These are phyloP conservation scores for Crioceris asparagi DNA, from an alignment of 2,888 invertebrate genomes.

Conservation along the genomic window DNA sequence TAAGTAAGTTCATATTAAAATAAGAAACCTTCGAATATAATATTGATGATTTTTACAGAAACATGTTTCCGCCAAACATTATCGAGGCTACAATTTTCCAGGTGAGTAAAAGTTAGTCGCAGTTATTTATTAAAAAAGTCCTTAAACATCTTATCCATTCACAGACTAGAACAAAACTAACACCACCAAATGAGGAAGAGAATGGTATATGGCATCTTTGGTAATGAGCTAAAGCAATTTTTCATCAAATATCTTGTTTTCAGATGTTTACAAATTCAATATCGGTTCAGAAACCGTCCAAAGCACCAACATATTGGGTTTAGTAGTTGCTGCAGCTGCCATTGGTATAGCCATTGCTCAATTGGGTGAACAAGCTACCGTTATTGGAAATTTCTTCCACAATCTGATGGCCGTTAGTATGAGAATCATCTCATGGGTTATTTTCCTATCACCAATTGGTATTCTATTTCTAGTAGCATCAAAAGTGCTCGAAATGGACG, in stretches of 20 bases:
- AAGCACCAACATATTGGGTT: constrained; percentile 47
- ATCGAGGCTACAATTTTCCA: too few species aligned
- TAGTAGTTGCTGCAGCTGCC: constrained; percentile 48
- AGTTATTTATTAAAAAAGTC: too few species aligned
- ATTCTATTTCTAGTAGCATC: constrained; percentile 53
- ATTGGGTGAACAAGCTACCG: constrained; percentile 51
- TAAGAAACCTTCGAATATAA: too few species aligned
- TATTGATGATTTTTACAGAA: too few species aligned
- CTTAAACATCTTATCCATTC: too few species aligned
- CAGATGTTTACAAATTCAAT: constrained; percentile 35
- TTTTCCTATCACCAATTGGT: constrained; percentile 50
- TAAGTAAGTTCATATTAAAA: constrained; percentile 49
- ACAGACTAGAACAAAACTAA: too few species aligned
- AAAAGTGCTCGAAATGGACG: constrained; percentile 55
- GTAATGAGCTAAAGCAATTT: too few species aligned
- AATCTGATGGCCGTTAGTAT: constrained; percentile 32
- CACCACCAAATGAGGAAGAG: too few species aligned
- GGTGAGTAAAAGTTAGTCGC: too few species aligned
- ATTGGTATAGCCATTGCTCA: constrained; percentile 57
- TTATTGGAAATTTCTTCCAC: constrained; percentile 52
- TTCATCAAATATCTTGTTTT: too few species aligned
- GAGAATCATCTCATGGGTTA: constrained; percentile 36
- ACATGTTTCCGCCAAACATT: too few species aligned
- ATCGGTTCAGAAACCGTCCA: constrained; percentile 39
- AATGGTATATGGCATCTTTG: too few species aligned